These are phyloP conservation scores for Nineta flava DNA, from an alignment of 2,888 invertebrate species.

Conservation along the genomic window DNA sequence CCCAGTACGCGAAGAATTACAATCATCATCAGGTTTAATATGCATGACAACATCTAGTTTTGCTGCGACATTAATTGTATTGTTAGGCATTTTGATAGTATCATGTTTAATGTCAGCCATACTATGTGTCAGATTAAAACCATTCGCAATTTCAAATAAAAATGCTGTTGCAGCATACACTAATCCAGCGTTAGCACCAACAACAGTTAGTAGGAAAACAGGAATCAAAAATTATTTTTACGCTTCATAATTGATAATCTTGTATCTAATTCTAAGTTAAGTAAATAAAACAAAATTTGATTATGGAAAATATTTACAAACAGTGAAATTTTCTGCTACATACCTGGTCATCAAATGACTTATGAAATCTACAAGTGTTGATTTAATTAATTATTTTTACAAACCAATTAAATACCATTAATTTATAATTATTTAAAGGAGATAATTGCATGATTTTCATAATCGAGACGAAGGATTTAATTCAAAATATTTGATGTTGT, in stretches of 20 bases:
- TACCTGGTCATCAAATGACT: too few relatives aligned
- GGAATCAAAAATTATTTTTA: conserved; percentile 47
- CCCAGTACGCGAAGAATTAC: conserved; percentile 42
- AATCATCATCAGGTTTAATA: conserved; percentile 39
- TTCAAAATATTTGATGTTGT: too few relatives aligned
- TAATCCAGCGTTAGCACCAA: conserved; percentile 18
- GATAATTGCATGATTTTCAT: too few relatives aligned
- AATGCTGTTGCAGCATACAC: conserved; percentile 29
- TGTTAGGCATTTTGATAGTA: conserved; percentile 65
- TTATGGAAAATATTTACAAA: neutral
- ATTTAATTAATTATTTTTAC: too few relatives aligned
- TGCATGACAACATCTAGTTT: conserved; percentile 94
- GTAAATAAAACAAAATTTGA: neutral
- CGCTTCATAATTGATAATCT: conserved; percentile 31
- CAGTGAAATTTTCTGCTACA: too few relatives aligned
- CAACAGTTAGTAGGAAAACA: conserved; percentile 16
- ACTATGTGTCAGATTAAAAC: conserved; percentile 64
- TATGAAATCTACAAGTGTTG: too few relatives aligned
- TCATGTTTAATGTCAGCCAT: conserved; percentile 78
- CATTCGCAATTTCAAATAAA: conserved; percentile 40
- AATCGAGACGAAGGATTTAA: too few relatives aligned
- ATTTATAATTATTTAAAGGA: too few relatives aligned
- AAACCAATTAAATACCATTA: too few relatives aligned
- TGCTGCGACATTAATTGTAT: conserved; percentile 66
- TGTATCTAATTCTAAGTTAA: neutral